Base-by-base conservation (phyloP, 1,140 invertebrate genomes). In the Lasaia peninsularis region DNA sequence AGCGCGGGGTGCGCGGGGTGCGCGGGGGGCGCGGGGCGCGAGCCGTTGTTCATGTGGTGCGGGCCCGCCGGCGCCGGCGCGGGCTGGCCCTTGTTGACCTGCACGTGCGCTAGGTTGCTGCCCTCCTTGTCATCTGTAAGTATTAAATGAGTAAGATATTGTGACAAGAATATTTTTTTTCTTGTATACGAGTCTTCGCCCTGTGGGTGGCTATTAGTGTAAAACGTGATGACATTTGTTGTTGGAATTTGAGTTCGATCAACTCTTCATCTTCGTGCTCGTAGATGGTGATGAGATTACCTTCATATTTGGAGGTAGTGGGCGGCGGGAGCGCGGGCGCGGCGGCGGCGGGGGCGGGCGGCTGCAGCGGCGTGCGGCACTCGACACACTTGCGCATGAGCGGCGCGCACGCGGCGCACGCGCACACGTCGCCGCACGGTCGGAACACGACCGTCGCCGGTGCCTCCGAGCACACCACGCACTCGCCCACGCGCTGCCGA, bases 321-420 rank as follows among this genome's bases (percentile, higher is more conserved):
- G 18, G 12, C 0, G 34, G 14, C 11, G 33, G 16, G 50, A 2
- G 12, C 11, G 53, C 28, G 9, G 58, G 21, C 8, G 55, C 14
- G 50, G 62, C 9, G 11, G 70, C 72, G 94, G 93, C 10, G 92
- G 92, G 51, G 93, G 84, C 34, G 82, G 94, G 93, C 73, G 93
- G 92, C 62, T 96, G 96, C 74, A 98, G 97, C 72, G 95, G 95
- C 7, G 95, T 93, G 63, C 97, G 92, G 84, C 98, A 99, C 71
- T 97, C 93, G 0, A 98, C 96, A 91, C 98, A 99, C 89, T 98
- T 99, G 90, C 98, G 98, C 96, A 98, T 98, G 52, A 98, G 91
- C 52, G 94, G 93, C 54, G 97, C 95, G 90, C 97, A 99, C 66
- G 93, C 94, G 75, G 96, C 95, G 90, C 97, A 99, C 21, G 96